These are phyloP conservation scores for Heterotis niloticus DNA, from an alignment of 2,113 vertebrate species.

Conservation along the genomic window DNA sequence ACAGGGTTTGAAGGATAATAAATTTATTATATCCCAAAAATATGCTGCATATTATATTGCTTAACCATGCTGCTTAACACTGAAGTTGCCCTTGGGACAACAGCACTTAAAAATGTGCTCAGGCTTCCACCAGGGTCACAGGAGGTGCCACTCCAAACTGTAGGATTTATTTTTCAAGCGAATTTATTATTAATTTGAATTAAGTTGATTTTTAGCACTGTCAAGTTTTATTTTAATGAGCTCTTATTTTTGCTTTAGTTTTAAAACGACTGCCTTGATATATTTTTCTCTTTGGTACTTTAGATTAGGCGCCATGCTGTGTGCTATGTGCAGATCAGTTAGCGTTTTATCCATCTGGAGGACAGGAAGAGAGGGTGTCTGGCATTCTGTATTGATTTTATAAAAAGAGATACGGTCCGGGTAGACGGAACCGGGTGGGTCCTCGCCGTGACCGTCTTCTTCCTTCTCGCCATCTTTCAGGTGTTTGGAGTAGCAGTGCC, in stretches of 20 bases:
- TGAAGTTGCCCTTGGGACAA: background rate
- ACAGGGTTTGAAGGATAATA: background rate
- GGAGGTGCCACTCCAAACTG: background rate
- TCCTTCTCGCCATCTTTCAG: conserved; percentile 8
- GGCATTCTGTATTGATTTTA: too few relatives aligned
- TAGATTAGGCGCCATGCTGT: background rate
- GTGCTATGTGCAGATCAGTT: background rate
- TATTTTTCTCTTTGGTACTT: background rate
- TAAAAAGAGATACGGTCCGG: too few relatives aligned
- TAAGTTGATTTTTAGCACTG: background rate
- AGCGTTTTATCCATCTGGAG: background rate
- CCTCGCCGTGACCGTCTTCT: background rate
- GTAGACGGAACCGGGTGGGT: background rate
- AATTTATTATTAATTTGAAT: background rate
- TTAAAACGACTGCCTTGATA: conserved; percentile 32
- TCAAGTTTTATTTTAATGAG: background rate
- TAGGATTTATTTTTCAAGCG: background rate
- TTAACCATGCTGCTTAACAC: background rate
- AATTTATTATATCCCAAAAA: background rate
- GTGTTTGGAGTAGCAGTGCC: background rate
- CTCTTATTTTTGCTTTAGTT: conserved; percentile 13
- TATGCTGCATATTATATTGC: too few relatives aligned
- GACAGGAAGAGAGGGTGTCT: background rate
- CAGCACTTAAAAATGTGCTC: background rate
- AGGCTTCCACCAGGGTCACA: background rate